phyloP scores from a whole-genome alignment of 2,797 vertebrate genomes.

The Onychomys leucogaster region DNA sequence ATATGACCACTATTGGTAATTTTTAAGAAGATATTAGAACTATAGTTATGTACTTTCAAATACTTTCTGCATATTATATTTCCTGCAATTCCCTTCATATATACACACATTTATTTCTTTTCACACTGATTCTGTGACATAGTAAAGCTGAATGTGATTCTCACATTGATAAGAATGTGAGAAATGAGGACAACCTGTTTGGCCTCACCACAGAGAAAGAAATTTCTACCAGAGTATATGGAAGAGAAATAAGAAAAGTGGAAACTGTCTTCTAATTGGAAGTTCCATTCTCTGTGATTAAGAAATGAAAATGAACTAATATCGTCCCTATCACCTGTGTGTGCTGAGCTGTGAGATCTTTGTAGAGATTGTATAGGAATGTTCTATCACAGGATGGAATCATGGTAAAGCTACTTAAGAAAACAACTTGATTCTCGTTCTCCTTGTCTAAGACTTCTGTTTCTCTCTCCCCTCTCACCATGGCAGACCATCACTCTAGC shows the following conservation, averaged over 20 bases:
- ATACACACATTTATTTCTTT: not conserved
- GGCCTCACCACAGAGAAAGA: not conserved
- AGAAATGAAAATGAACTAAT: not conserved
- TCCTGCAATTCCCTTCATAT: not conserved
- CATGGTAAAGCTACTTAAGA: not conserved
- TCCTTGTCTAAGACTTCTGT: not conserved
- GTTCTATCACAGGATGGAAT: not conserved
- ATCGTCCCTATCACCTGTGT: not conserved
- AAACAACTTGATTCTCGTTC: not conserved
- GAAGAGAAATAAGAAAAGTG: not conserved
- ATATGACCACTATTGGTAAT: not conserved
- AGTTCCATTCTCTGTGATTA: not conserved
- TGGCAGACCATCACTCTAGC: not conserved
- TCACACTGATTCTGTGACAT: not conserved
- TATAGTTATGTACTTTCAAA: not conserved
- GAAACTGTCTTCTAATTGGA: not conserved
- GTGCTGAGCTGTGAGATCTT: not conserved
- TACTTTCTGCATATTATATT: conserved; percentile 26
- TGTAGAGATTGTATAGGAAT: not conserved
- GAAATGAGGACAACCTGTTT: not conserved
- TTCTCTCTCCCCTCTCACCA: not conserved
- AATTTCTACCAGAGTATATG: not conserved
- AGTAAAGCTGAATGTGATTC: not conserved
- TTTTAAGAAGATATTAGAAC: conserved; percentile 5
- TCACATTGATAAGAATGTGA: conserved; percentile 3